phyloP scores from a whole-genome alignment of 2,888 invertebrate species.

The Criorhina ranunculi region DNA sequence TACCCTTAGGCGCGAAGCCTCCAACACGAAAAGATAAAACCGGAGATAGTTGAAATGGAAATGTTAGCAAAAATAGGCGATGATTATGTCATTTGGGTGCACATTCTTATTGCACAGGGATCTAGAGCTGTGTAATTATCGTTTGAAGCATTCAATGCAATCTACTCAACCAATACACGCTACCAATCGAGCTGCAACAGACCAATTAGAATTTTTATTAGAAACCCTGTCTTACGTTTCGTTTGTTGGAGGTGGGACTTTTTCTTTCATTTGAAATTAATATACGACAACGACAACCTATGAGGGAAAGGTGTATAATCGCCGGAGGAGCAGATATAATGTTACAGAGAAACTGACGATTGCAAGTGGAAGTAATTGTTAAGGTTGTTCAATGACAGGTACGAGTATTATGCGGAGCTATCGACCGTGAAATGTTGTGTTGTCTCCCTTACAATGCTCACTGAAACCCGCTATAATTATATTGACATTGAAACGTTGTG shows the following conservation, averaged over 20 bases:
- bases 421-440: conserved; percentile 45
- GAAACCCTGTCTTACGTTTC: background rate
- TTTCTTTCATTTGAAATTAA: conserved; percentile 17
- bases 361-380: too few relatives aligned
- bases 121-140: background rate
- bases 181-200: conserved; percentile 49
- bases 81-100: conserved; percentile 49
- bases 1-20: conserved; percentile 20
- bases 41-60: conserved; percentile 22
- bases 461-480: conserved; percentile 21
- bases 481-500: conserved; percentile 33
- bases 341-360: background rate
- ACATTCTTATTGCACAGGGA: conserved; percentile 12
- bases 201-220: conserved; percentile 39
- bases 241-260: background rate
- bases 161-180: conserved; percentile 9
- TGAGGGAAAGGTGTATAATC: background rate
- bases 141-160: conserved; percentile 6
- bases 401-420: conserved; percentile 44
- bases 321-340: background rate
- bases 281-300: background rate
- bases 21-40: conserved; percentile 12
- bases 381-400: conserved; percentile 13
- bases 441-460: conserved; percentile 16
- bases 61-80: conserved; percentile 47